A percentile compares a stretch with the other conserved stretches of the same genome.
Evolutionary conservation across 1,140 invertebrate species (phyloP).

Genomic region (Hycleus phaleratus): DNA sequence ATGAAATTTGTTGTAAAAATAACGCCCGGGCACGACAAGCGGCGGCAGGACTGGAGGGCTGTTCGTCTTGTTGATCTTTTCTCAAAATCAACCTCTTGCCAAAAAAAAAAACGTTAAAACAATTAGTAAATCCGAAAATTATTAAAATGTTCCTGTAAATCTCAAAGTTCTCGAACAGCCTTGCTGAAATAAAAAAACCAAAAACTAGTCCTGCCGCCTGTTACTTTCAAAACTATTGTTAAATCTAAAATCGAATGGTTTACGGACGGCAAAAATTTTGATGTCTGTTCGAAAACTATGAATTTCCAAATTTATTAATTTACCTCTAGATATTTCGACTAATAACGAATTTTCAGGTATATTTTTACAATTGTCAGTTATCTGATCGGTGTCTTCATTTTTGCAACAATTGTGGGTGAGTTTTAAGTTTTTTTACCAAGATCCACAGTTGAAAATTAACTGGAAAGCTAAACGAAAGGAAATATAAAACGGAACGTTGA

Average conservation of each 20-base stretch:
- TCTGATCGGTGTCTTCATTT: slow-evolving; percentile 94
- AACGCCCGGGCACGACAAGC: neutral
- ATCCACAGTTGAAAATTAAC: too few relatives aligned
- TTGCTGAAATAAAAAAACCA: too few relatives aligned
- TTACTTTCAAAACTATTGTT: too few relatives aligned
- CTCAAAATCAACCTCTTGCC: neutral
- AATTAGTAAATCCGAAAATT: neutral
- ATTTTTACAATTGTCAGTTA: slow-evolving; percentile 95
- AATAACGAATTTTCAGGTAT: slow-evolving; percentile 62
- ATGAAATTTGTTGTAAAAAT: neutral
- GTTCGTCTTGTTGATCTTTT: slow-evolving; percentile 16
- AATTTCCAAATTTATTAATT: neutral
- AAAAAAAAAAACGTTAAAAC: neutral
- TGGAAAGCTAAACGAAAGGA: too few relatives aligned
- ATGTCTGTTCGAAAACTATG: slow-evolving; percentile 52
- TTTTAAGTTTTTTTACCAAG: slow-evolving; percentile 12
- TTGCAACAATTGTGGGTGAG: slow-evolving; percentile 92
- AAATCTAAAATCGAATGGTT: too few relatives aligned
- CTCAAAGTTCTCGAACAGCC: slow-evolving; percentile 65
- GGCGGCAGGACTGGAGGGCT: slow-evolving; percentile 38
- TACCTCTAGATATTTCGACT: too few relatives aligned
- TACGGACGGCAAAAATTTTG: slow-evolving; percentile 2
- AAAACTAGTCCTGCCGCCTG: slow-evolving; percentile 39
- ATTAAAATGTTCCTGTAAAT: too few relatives aligned
- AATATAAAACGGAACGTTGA: too few relatives aligned